A percentile compares a stretch with the other conserved stretches of the same genome.
phyloP scores from a whole-genome alignment of 2,797 vertebrate genomes.

The Lacerta agilis region DNA sequence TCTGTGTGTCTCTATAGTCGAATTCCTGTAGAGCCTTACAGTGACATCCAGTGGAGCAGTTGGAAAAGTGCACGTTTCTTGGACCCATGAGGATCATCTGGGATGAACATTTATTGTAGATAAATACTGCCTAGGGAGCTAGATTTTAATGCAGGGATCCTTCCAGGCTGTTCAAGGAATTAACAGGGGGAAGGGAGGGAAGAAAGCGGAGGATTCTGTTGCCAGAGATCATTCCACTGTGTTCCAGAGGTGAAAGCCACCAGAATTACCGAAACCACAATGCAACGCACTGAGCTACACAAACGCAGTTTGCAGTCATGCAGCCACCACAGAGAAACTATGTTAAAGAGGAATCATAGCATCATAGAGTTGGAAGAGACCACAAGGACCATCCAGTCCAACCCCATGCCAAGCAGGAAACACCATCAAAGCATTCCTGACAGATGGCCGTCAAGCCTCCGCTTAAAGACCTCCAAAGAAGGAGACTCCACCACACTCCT shows the following conservation, averaged over 20 bases:
- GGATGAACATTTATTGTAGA: conserved; percentile 24
- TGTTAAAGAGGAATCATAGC: neutral
- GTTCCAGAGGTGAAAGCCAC: conserved; percentile 50
- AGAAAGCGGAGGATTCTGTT: conserved; percentile 9
- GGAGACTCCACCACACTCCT: too few relatives aligned
- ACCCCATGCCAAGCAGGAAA: too few relatives aligned
- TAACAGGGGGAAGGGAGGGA: conserved; percentile 34
- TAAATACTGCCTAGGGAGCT: conserved; percentile 60
- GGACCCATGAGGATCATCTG: conserved; percentile 48
- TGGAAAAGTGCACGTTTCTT: conserved; percentile 49
- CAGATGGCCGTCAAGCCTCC: too few relatives aligned
- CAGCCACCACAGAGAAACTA: neutral
- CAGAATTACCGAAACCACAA: conserved; percentile 45
- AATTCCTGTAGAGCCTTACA: conserved; percentile 63
- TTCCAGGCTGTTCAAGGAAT: conserved; percentile 48
- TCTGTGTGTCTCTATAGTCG: neutral
- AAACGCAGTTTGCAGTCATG: neutral
- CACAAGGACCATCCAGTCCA: too few relatives aligned
- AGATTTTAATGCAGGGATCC: conserved; percentile 37
- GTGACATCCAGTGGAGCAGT: conserved; percentile 62
- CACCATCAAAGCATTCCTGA: too few relatives aligned
- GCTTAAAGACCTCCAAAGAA: too few relatives aligned
- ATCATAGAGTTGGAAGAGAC: too few relatives aligned
- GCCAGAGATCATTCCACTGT: conserved; percentile 57
- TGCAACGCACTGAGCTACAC: conserved; percentile 33